Evolutionary conservation across 2,113 vertebrate genomes (phyloP), one percentile per base, ranked within the genome.

Genomic region (Vicugna pacos): DNA sequence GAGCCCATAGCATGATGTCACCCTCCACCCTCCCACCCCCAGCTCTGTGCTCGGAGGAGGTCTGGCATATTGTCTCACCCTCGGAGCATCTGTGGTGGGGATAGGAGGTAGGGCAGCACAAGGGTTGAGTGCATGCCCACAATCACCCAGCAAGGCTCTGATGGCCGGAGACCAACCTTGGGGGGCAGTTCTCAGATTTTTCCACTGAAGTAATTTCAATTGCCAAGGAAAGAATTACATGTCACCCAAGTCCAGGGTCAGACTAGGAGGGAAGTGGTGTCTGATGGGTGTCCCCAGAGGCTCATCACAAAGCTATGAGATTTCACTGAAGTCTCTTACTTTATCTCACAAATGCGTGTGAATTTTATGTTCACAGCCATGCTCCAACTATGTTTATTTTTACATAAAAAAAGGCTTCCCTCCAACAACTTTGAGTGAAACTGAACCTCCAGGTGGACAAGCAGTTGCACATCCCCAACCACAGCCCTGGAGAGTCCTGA

Each of bases 1-100:
- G 54, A 96, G 97, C 97, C 97, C 10, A 48, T 5, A 80, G 94
- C 38, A 48, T 96, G 97, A 96, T 77, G 96, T 98, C 97, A 97
- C 91, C 17, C 0, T 0, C 77, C 30, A 0, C 32, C 52, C 81
- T 30, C 94, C 64, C 58, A 3, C 46, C 76, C 38, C 80, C 52
- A 13, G 76, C 69, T 12, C 72, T 30, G 19, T 8, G 62, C 89
- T 96, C 32, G 0, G 72, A 67, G 92, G 83, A 89, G 24, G 90
- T 85, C 95, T 95, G 80, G 64, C 12, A 4, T 24, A 10, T 70
- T 84, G 96, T 92, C 73, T 92, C 87, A 85, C 64, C 26, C 92
- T n/a, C 0, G 1, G 96, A 87, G 87, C 80, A 24, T 85, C 85
- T 67, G 70, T 58, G 83, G 62, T 8, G 67, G 52, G 76, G 50